Evolutionary conservation across 2,888 invertebrate species (phyloP).

Genomic region (Amblyjoppa fuscipennis): DNA sequence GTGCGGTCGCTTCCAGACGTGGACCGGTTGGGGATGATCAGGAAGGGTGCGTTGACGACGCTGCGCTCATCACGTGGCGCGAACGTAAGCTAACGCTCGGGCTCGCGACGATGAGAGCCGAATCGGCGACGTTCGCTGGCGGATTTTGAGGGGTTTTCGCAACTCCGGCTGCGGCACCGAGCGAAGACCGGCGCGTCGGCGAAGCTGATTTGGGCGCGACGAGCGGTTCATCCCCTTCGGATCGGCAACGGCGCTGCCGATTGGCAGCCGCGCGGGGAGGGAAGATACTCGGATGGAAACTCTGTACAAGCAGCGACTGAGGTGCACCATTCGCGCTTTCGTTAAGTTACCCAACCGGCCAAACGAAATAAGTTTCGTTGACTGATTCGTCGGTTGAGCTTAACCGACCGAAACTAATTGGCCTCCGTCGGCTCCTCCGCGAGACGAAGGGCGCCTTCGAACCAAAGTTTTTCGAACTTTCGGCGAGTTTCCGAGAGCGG

Average conservation of each 20-base stretch:
- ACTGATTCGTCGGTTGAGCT: conserved; percentile 65
- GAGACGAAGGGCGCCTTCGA: conserved; percentile 19
- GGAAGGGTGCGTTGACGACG: neutral
- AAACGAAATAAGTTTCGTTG: conserved; percentile 68
- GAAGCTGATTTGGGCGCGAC: conserved; percentile 5
- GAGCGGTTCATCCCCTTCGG: neutral
- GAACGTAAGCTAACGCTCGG: conserved; percentile 4
- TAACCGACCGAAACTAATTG: conserved; percentile 68
- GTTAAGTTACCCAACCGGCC: conserved; percentile 66
- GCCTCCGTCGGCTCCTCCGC: conserved; percentile 50
- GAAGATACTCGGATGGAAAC: neutral
- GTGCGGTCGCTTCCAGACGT: neutral
- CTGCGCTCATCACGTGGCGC: neutral
- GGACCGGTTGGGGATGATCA: neutral
- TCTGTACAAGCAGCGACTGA: neutral
- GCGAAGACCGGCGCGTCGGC: neutral
- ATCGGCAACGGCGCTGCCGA: neutral
- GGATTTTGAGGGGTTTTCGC: conserved; percentile 30
- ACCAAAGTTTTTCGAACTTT: conserved; percentile 63
- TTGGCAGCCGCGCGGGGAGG: conserved; percentile 6
- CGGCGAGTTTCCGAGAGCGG: conserved; percentile 50
- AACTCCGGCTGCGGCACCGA: conserved; percentile 7
- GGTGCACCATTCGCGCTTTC: conserved; percentile 49
- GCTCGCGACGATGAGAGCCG: conserved; percentile 14
- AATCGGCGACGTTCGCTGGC: conserved; percentile 36